Conservation (phyloP, 2,113 vertebrate genomes). For the Zosterops hypoxanthus region DNA sequence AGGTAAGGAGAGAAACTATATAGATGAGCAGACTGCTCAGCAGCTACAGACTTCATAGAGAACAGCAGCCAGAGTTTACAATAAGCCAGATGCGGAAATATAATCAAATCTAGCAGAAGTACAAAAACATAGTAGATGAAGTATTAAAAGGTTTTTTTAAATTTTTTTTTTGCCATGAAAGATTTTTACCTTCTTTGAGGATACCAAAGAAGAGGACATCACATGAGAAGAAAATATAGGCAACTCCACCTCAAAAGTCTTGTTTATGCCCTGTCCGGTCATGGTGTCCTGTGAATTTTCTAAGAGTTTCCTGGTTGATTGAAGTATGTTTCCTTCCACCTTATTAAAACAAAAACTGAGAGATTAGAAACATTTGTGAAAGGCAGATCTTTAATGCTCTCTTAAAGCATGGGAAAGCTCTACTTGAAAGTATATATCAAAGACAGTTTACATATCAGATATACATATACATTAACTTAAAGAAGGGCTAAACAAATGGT, state of each 20-base stretch:
- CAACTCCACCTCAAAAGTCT: neutral
- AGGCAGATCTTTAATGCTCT: neutral
- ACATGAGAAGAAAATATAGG: neutral
- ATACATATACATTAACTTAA: neutral
- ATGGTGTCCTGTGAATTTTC: rapidly evolving
- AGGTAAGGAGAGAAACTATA: neutral
- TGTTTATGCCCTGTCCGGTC: neutral
- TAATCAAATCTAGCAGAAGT: neutral
- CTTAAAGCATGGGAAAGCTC: neutral
- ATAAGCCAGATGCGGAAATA: neutral
- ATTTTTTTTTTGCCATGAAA: neutral
- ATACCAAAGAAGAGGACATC: too few relatives aligned
- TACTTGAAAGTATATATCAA: neutral
- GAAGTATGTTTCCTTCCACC: neutral
- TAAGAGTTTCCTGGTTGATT: neutral
- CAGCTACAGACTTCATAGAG: neutral
- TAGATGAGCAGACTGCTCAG: neutral
- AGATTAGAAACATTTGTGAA: neutral
- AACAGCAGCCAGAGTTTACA: neutral
- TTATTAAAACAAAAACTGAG: neutral
- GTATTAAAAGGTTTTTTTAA: neutral
- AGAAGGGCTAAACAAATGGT: neutral
- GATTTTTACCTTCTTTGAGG: neutral
- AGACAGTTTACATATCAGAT: neutral
- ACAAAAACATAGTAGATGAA: neutral